Conservation (phyloP, 2,113 vertebrate genomes). For the Platysteira castanea region DNA sequence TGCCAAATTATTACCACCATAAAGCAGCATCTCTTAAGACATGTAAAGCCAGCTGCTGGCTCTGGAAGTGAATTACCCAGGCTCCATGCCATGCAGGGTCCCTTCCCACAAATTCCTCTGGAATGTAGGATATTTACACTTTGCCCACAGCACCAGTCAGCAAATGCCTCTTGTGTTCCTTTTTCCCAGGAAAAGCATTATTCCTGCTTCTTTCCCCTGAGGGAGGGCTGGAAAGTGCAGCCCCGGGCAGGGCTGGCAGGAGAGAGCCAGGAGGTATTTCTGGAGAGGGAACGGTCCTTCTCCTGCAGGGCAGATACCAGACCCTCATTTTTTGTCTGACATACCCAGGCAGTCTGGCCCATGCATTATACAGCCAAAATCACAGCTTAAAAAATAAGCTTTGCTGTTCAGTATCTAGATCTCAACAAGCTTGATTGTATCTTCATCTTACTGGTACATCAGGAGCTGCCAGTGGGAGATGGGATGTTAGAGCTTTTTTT, state of each 20-base stretch:
- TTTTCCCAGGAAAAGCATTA: neutral
- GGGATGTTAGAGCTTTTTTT: neutral
- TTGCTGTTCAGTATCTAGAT: neutral
- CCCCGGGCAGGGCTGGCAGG: neutral
- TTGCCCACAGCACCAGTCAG: neutral
- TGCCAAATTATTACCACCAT: neutral
- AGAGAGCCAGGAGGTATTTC: neutral
- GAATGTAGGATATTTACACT: neutral
- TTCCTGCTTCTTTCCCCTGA: neutral
- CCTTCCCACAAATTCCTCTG: neutral
- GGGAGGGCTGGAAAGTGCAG: neutral
- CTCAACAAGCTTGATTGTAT: neutral
- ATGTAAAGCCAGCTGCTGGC: neutral
- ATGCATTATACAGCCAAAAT: neutral
- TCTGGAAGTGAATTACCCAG: neutral
- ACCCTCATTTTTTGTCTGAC: neutral
- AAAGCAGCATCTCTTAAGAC: constrained; percentile 20
- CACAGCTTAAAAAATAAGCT: neutral
- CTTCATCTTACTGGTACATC: neutral
- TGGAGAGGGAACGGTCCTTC: neutral
- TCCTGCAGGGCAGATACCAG: neutral
- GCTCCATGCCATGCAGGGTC: neutral
- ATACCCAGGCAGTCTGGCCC: neutral
- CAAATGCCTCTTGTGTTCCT: fast-evolving
- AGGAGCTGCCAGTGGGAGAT: neutral